Base-by-base conservation (phyloP, 2,113 vertebrate genomes). In the Narcine bancroftii region DNA sequence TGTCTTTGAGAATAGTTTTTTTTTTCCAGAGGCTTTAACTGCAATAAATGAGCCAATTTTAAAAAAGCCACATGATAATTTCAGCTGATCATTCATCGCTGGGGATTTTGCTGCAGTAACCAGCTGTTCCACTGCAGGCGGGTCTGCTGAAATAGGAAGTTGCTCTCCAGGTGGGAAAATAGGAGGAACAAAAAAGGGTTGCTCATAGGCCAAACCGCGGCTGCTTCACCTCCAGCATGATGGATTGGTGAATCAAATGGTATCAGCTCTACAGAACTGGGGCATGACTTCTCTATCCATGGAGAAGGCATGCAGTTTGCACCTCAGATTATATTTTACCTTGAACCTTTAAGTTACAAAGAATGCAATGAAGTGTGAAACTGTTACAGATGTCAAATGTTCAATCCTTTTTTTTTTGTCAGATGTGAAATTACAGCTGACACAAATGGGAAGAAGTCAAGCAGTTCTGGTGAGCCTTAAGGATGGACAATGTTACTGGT, bases 281-380 rank as follows among this genome's bases (percentile, higher is more conserved):
- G 56, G 53, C 81, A 63, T 19, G 81, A 21, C 21, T 79, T 53
- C 60, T 36, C 33, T 36, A 87, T 21, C 33, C 33, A 36, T 60
- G 53, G 81, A 60, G 53, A 63, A 87, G 19, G 81, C 53, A 87
- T 87, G 53, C 33, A 69, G 63, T 63, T 91, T 42, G 89, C 69
- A 69, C 42, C 63, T 39, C 36, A 26, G 56, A 26, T 65, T 42
- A 39, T 39, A 26, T 89, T 66, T 91, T 69, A 45, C 65, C 6
- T 0, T 39, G 11, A 29, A 36, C 45, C 89, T 91, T 91, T 36
- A 91, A 91, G 87, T 91, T 45, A 65, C 66, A 91, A 91, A 69
- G 87, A 89, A 89, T 66, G 87, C 87, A 89, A 45, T 89, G 87
- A 91, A 91, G 87, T 47, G 63, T 66, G 87, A 91, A 91, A 91